A percentile compares a stretch with the other conserved stretches of the same genome.
Evolutionary conservation across 2,888 invertebrate genomes (phyloP).

Genomic region (Trachelus stipa): DNA sequence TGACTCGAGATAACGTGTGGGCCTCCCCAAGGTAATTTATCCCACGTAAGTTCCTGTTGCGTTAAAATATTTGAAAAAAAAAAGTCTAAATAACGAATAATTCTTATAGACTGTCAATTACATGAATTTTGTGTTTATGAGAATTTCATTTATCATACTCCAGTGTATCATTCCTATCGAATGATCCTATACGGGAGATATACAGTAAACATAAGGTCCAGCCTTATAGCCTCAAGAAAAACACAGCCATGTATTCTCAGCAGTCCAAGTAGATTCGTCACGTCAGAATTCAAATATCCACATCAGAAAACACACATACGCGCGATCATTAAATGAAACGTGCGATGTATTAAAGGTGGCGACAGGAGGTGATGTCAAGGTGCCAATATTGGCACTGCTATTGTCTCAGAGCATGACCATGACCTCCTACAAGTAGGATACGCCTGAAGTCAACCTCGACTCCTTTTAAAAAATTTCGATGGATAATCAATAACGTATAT

Average conservation of each 20-base stretch:
- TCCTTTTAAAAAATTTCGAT: background rate
- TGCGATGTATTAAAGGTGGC: background rate
- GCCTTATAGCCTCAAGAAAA: background rate
- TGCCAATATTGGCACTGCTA: conserved; percentile 17
- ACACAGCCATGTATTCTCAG: background rate
- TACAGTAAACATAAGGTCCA: background rate
- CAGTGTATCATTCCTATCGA: background rate
- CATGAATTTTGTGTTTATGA: background rate
- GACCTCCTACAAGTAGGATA: conserved; percentile 12
- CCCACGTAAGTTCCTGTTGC: background rate
- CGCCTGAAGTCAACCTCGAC: background rate
- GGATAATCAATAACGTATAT: background rate
- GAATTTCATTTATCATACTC: background rate
- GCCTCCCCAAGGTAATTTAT: background rate
- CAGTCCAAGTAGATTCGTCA: background rate
- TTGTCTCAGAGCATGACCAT: conserved; percentile 21
- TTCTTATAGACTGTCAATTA: background rate
- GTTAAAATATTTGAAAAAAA: background rate
- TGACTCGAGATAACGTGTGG: conserved; percentile 4
- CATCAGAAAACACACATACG: background rate
- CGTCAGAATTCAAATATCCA: background rate
- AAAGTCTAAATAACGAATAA: background rate
- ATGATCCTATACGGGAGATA: background rate
- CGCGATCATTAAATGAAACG: background rate
- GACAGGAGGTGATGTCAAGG: conserved; percentile 18